These are phyloP conservation scores for Kuschelorhynchus macadamiae DNA, from an alignment of 2,888 invertebrate genomes.

Conservation along the genomic window DNA sequence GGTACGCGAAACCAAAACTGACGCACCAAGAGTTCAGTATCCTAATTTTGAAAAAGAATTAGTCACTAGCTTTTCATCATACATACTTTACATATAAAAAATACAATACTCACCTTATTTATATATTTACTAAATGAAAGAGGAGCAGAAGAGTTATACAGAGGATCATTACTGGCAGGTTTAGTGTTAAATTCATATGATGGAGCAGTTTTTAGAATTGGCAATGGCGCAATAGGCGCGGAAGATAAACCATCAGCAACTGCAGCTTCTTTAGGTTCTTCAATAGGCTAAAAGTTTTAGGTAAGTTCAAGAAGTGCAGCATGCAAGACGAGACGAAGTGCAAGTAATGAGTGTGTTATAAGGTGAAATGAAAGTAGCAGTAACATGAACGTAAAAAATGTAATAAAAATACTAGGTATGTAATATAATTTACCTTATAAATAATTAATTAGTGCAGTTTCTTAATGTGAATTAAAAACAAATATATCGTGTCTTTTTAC, in stretches of 20 bases:
- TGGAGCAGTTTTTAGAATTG: conserved; percentile 57
- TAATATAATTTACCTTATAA: too few relatives aligned
- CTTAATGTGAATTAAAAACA: neutral
- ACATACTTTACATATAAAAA: neutral
- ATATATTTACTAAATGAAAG: conserved; percentile 62
- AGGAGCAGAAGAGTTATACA: conserved; percentile 60
- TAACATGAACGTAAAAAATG: conserved; percentile 22
- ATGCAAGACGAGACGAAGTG: conserved; percentile 53
- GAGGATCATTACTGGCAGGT: conserved; percentile 47
- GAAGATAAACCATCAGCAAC: conserved; percentile 48
- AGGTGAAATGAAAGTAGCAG: conserved; percentile 7
- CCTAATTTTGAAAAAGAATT: too few relatives aligned
- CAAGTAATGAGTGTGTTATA: conserved; percentile 20
- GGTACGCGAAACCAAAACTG: too few relatives aligned
- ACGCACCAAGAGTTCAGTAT: too few relatives aligned
- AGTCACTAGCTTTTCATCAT: neutral
- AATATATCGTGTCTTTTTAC: too few relatives aligned
- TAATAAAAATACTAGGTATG: conserved; percentile 5
- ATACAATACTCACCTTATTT: conserved; percentile 57
- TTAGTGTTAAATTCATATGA: conserved; percentile 54
- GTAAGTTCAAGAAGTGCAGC: conserved; percentile 49
- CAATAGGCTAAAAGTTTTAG: conserved; percentile 55
- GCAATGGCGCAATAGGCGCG: conserved; percentile 50
- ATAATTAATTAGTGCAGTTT: neutral
- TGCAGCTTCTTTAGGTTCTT: conserved; percentile 53